Evolutionary conservation across 2,113 vertebrate genomes (phyloP).

Genomic region (Tetrax tetrax): DNA sequence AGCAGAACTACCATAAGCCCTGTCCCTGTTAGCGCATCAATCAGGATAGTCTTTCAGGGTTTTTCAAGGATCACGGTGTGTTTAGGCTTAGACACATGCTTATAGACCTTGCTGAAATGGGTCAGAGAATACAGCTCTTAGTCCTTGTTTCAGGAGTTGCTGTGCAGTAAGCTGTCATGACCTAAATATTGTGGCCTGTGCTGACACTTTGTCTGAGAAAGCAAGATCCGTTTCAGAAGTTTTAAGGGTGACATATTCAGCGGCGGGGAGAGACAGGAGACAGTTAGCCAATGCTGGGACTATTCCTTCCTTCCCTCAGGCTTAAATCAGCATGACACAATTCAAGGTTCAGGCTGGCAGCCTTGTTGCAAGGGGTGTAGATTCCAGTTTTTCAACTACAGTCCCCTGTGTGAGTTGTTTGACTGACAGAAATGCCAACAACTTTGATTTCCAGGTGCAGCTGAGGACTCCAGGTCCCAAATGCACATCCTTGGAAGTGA

Average conservation of each 20-base stretch:
- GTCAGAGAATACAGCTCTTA: neutral
- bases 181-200: constrained; percentile 5
- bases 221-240: neutral
- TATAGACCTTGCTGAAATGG: neutral
- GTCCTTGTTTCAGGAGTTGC: neutral
- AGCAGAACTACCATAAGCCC: neutral
- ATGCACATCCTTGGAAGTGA: neutral
- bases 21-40: accelerated
- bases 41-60: neutral
- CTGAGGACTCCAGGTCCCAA: accelerated
- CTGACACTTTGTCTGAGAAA: neutral
- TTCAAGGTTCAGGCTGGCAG: neutral
- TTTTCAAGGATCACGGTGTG: neutral
- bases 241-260: neutral
- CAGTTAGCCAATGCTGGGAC: neutral
- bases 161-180: neutral
- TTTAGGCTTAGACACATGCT: neutral
- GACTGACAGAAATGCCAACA: neutral
- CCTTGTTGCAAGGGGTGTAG: neutral
- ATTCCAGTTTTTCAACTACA: neutral
- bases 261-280: neutral
- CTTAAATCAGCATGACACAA: neutral
- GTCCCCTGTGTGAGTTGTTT: neutral
- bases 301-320: neutral
- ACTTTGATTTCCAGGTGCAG: neutral